Base-by-base conservation (phyloP, 2,113 vertebrate species). In the Shinisaurus crocodilurus region DNA sequence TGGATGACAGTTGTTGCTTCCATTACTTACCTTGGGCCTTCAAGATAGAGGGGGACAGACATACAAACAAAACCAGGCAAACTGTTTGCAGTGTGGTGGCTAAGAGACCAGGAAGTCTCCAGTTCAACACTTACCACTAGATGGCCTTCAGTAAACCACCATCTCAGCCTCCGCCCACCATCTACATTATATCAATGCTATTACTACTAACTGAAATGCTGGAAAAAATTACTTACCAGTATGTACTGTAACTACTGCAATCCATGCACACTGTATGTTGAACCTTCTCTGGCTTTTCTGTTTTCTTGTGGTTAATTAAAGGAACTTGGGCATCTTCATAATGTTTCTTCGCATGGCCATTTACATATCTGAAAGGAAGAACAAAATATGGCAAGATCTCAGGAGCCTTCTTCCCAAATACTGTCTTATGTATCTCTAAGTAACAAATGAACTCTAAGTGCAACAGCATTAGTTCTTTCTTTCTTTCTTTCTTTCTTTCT, bases 321-420 rank as follows among this genome's bases (percentile, higher is more conserved):
- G 96, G 94, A 90, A 96, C 93, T 88, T 98, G 98, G 85, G 98
- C 97, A 87, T 99, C 99, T 96, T 99, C 99, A 43, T 98, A 99
- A 97, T 99, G 99, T 95, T 99, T 99, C 97, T 99, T 99, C 90
- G 99, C 99, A 93, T 99, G 99, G 86, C 99, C 99, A 92, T 99
- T 99, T 87, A 99, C 99, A 88, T 99, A 99, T 95, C 99, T 99
- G 94, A n/a, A 57, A 85, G 70, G 57, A 92, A 95, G 95, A 86
- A 95, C 95, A 12, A 45, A 54, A 40, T 6, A 4, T 0, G 29
- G 27, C 5, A 6, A 43, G 75, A 5, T 69, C 5, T 34, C 18
- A 67, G 43, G 3, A 69, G 72, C 25, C 57, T 32, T 7, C 70
- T 13, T 20, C 29, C 20, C 9, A 32, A 72, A 89, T 85, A 74